Evolutionary conservation across 2,888 invertebrate species (phyloP), one percentile per base, ranked within the genome.

Genomic region (Micropterix aruncella): DNA sequence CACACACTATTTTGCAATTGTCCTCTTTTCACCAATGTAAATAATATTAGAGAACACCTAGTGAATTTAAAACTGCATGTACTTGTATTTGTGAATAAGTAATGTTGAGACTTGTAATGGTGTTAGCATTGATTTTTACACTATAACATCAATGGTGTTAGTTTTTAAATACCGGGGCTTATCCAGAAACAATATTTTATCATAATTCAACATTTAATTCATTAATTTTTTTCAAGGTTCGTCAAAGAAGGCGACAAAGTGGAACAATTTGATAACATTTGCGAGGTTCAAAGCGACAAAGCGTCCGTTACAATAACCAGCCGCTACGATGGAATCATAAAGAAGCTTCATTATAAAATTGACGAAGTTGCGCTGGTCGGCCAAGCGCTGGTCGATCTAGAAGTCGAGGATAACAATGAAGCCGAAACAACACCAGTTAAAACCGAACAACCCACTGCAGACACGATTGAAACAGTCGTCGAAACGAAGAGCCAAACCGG

Each of bases 211-310:
- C n/a, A n/a, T n/a, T n/a, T n/a, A n/a, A n/a, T n/a, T n/a, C n/a
- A n/a, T n/a, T n/a, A n/a, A n/a, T n/a, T 14, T 36, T 41, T 36
- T 42, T 62, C 16, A 56, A 91, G 90, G 92, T 95, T 83, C 61
- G 86, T 99, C 12, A 89, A 91, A 64, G 87, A 80, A 27, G 97
- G 97, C 15, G 96, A 99, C 59, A 80, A 74, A 51, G 95, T 99
- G 18, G 75, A 82, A 48, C 96, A 99, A 67, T 99, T 99, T 64
- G 96, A 99, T 61, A 86, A 92, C 56, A 83, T 99, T 47, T 99
- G 99, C 65, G 97, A 99, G 68, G 99, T 99, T 15, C 96, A 99
- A 64, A 97, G 97, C 60, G 99, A 99, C 67, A 99, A 99, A 63
- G 99, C 99, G 0, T 90, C 96, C 5, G 99, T 97, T 14, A 97